Percentiles rank a stretch among this genome's conserved stretches.
Evolutionary conservation across 2,888 invertebrate species (phyloP).

Genomic region (Volucella bombylans): DNA sequence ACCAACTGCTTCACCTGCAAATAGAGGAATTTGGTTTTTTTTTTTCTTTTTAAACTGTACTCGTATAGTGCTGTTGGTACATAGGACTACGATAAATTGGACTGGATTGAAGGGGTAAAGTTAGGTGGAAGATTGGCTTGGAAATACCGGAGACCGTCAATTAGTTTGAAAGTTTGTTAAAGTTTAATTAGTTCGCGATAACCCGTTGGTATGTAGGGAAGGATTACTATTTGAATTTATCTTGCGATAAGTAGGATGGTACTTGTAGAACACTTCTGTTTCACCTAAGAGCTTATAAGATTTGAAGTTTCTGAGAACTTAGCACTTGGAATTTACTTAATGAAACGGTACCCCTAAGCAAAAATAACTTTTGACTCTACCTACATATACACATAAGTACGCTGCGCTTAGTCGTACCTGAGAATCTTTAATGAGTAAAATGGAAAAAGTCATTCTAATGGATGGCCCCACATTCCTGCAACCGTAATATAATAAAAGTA

Average conservation of each 20-base stretch:
- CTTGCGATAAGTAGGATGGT: slow-evolving; percentile 10
- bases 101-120: neutral
- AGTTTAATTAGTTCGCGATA: slow-evolving; percentile 48
- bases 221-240: slow-evolving; percentile 18
- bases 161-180: slow-evolving; percentile 48
- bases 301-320: slow-evolving; percentile 23
- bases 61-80: slow-evolving; percentile 45
- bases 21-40: slow-evolving; percentile 41
- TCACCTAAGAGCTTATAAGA: slow-evolving; percentile 34
- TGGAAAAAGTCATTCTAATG: no score
- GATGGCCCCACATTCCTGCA: no score
- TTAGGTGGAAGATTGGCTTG: neutral
- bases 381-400: no score
- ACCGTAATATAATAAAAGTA: no score
- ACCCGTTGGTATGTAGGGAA: slow-evolving; percentile 1
- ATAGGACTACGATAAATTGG: slow-evolving; percentile 20
- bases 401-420: no score
- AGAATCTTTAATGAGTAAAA: no score
- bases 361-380: neutral
- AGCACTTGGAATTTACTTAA: slow-evolving; percentile 21
- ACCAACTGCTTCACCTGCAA: slow-evolving; percentile 90
- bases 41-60: slow-evolving; percentile 35
- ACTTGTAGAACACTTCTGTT: slow-evolving; percentile 22
- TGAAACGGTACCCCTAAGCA: slow-evolving; percentile 12
- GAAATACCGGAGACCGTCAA: slow-evolving; percentile 11